Conservation (phyloP, 2,113 vertebrate genomes). For the Acinonyx jubatus region DNA sequence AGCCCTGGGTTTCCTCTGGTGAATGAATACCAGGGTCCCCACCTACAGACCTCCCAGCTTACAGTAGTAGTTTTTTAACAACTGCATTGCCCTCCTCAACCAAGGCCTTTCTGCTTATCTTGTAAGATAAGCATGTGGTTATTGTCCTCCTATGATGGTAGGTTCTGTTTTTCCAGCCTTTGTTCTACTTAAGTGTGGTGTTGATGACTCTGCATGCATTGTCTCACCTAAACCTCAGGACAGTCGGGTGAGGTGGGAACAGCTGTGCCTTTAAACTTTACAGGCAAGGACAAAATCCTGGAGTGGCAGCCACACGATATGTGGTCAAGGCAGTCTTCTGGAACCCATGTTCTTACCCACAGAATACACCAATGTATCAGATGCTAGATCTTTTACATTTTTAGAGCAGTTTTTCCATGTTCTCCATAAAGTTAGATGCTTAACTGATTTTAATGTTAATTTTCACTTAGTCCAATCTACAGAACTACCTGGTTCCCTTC, state of each 20-base stretch:
- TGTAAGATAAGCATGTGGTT: background rate
- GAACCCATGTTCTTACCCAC: background rate
- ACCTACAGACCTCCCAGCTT: background rate
- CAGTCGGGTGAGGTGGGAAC: background rate
- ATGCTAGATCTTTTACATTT: background rate
- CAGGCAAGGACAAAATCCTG: background rate
- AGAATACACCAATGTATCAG: background rate
- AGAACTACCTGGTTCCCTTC: background rate
- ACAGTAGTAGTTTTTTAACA: no score
- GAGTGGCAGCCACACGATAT: background rate
- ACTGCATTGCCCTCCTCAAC: background rate
- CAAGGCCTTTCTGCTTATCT: background rate
- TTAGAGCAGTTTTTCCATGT: background rate
- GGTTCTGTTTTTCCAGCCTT: background rate
- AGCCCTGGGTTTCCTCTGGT: background rate
- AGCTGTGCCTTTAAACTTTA: background rate
- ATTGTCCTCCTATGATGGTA: no score
- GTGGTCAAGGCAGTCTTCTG: background rate
- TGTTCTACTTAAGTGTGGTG: rapidly evolving
- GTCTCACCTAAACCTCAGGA: background rate
- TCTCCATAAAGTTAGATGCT: background rate
- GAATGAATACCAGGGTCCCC: background rate
- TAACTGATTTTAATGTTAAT: background rate
- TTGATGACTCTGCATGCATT: background rate
- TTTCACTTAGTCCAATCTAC: background rate